A percentile compares a stretch with the other conserved stretches of the same genome.
These are phyloP conservation scores for Pasiphila rectangulata DNA, from an alignment of 2,888 invertebrate genomes.

Conservation along the genomic window DNA sequence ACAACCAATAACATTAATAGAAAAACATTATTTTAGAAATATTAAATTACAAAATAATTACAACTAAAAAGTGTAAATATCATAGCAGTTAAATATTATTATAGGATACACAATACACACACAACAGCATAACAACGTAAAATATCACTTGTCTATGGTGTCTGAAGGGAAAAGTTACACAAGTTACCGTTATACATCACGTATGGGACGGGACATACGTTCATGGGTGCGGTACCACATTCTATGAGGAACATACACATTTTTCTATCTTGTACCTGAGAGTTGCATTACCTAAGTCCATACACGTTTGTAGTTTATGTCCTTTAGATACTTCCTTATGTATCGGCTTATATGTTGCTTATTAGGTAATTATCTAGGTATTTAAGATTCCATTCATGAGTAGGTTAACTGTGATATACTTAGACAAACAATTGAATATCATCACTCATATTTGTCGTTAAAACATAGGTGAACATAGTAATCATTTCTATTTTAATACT, in stretches of 20 bases:
- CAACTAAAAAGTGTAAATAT: too few relatives aligned
- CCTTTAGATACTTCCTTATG: slow-evolving; percentile 13
- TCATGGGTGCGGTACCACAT: slow-evolving; percentile 28
- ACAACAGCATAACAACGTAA: too few relatives aligned
- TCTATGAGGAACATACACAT: slow-evolving; percentile 24
- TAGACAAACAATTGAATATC: too few relatives aligned
- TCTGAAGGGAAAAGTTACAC: slow-evolving; percentile 55
- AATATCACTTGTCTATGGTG: not conserved
- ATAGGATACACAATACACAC: too few relatives aligned
- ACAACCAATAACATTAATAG: too few relatives aligned
- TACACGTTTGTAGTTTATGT: slow-evolving; percentile 6
- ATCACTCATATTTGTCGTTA: too few relatives aligned
- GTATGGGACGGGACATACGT: slow-evolving; percentile 19
- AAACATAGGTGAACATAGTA: too few relatives aligned
- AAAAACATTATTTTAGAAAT: too few relatives aligned
- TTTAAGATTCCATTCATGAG: slow-evolving; percentile 19
- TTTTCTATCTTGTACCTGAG: slow-evolving; percentile 29
- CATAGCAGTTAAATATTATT: too few relatives aligned
- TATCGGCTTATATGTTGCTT: slow-evolving; percentile 26
- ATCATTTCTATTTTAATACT: too few relatives aligned
- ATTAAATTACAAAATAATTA: too few relatives aligned
- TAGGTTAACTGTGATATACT: too few relatives aligned
- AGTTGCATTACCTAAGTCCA: slow-evolving; percentile 22
- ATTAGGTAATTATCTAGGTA: slow-evolving; percentile 3
- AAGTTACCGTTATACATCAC: slow-evolving; percentile 28